Evolutionary conservation across 30 jellyfish, hydroid and myxozoan genomes (phyloP).

Genomic region (Chironex yamaguchii): DNA sequence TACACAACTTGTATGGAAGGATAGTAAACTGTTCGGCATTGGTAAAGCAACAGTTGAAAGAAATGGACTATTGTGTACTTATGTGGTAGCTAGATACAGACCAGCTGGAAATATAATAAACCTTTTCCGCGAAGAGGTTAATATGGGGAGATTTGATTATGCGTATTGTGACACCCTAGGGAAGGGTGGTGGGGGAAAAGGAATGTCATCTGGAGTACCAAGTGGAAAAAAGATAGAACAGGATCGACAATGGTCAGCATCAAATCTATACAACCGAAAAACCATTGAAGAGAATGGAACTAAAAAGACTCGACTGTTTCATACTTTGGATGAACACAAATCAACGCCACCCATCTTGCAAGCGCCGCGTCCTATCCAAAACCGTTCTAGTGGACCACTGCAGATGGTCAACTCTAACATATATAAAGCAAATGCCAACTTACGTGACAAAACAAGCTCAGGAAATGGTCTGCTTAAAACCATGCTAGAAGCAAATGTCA

Average conservation of each 20-base stretch:
- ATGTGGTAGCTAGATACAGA: slow-evolving; percentile 88
- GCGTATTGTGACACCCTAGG: slow-evolving; percentile 91
- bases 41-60: slow-evolving; percentile 91
- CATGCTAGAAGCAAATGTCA: too few relatives aligned
- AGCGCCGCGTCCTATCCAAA: not conserved
- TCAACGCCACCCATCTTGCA: not conserved
- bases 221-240: slow-evolving; percentile 6
- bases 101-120: slow-evolving; percentile 90
- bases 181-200: slow-evolving; percentile 90
- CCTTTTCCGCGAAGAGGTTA: slow-evolving; percentile 78
- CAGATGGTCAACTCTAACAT: too few relatives aligned
- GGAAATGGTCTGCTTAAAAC: too few relatives aligned
- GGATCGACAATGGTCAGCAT: not conserved
- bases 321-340: not conserved
- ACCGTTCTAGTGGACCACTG: not conserved
- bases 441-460: too few relatives aligned
- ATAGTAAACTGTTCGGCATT: slow-evolving; percentile 83
- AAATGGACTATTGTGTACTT: slow-evolving; percentile 84
- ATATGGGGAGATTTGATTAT: slow-evolving; percentile 73
- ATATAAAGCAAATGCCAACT: too few relatives aligned
- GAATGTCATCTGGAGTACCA: slow-evolving; percentile 78
- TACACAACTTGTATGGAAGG: slow-evolving; percentile 96
- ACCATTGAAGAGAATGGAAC: not conserved
- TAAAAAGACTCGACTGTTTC: not conserved
- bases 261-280: slow-evolving; percentile 5